Evolutionary conservation across 2,888 invertebrate genomes (phyloP).

Genomic region (Hydrotaea cyrtoneurina): DNA sequence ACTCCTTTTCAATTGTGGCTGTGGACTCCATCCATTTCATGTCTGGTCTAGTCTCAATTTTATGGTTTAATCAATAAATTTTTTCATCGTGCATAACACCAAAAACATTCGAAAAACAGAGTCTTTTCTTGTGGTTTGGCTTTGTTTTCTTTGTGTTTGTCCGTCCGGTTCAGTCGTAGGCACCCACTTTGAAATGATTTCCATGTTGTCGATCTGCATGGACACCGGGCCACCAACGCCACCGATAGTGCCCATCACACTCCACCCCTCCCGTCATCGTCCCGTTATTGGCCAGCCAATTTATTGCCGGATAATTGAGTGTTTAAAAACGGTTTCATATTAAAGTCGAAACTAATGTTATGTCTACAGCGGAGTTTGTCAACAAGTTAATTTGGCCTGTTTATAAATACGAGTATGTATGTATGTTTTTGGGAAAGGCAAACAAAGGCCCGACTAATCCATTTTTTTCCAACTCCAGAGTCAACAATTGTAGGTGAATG

Average conservation of each 20-base stretch:
- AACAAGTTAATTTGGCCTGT: constrained; percentile 59
- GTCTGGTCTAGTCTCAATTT: constrained; percentile 49
- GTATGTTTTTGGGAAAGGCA: constrained; percentile 18
- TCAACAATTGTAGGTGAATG: not conserved
- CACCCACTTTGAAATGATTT: constrained; percentile 13
- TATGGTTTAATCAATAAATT: constrained; percentile 63
- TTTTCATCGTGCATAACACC: constrained; percentile 60
- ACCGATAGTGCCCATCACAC: constrained; percentile 34
- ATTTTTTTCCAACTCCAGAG: not conserved
- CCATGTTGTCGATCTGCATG: not conserved
- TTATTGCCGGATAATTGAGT: constrained; percentile 59
- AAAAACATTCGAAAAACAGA: constrained; percentile 4
- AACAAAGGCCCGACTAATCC: constrained; percentile 9
- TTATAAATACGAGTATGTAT: not conserved
- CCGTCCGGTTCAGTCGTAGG: not conserved
- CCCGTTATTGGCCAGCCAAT: constrained; percentile 21
- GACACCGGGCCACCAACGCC: not conserved
- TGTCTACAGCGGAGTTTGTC: constrained; percentile 57
- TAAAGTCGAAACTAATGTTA: constrained; percentile 54
- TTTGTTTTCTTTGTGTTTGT: not conserved
- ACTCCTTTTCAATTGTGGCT: not conserved
- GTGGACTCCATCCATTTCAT: not conserved
- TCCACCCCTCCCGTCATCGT: constrained; percentile 50
- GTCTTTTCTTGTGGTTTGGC: no score
- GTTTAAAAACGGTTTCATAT: constrained; percentile 38